Base-by-base conservation (phyloP, 2,888 invertebrate genomes). In the Rhorus exstirpatorius region DNA sequence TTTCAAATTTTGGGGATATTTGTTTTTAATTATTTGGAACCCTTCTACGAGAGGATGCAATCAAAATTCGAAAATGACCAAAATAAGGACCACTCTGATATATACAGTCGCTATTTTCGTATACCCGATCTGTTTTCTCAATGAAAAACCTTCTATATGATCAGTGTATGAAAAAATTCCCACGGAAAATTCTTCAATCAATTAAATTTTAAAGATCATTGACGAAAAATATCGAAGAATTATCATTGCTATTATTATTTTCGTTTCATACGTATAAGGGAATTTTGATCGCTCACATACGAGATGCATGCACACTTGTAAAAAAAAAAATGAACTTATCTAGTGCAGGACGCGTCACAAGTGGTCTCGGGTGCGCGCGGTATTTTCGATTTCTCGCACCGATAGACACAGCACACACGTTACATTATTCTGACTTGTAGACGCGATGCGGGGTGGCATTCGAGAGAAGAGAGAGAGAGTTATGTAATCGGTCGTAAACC, bases 401-500 rank as follows among this genome's bases (percentile, higher is more conserved):
- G 70, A 58, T 84, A 81, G 81, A 58, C 81, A 81, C 76, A 72
- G 60, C 67, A 58, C 70, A 55, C 49, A 65, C 58, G 71, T 49
- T 68, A 51, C 65, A 79, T n/a, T n/a, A n/a, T 61, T 55, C 60
- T 19, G 12, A 41, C 21, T 26, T 41, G 41, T 38, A 41, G 24
- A 58, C 14, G 31, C 31, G 31, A 10, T 7, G 24, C 8, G 24
- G 51, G 24, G 24, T 31, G 12, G 26, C 26, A 10, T 31, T n/a
- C 10, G 49, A 49, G 19, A 19, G 49, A 49, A 2, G 60, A 38
- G 38, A 8, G 49, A 17, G 3, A 12, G 65, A 65, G 86, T 87
- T 81, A 87, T 83, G 86, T 87, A 89, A 89, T 89, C 88, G 86
- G 72, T 82, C 82, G 89, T 88, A 86, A 90, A 90, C 86, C 87